Base-by-base conservation (phyloP, 2,797 vertebrate genomes). In the Anguilla pacifica region DNA sequence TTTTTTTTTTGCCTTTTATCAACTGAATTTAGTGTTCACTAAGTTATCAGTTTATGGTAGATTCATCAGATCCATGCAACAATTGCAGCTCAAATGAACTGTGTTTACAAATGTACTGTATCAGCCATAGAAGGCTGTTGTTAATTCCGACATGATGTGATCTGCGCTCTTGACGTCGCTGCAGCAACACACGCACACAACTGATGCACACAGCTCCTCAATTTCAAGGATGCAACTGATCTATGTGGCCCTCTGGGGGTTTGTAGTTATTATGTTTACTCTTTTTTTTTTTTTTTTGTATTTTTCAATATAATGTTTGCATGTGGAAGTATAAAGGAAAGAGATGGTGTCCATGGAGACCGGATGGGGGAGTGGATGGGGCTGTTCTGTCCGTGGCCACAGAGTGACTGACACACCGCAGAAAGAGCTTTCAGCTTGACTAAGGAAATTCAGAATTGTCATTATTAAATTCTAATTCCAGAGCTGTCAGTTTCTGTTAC, bases 401-500 rank as follows among this genome's bases (percentile, higher is more conserved):
- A 87, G 67, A 90, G 87, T 74, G 81, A 85, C 13, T 22, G 67
- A n/a, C 39, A n/a, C 22, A 72, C 53, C 53, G 25, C 19, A 81
- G 72, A 72, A 28, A 57, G 46, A 82, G 70, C 85, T 87, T 88
- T 86, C 88, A 83, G 86, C 85, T 86, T 72, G 61, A 35, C 83
- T 89, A 85, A 90, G 89, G 88, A 94, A 93, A 92, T 91, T 87
- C 81, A 89, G 91, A 92, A 88, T 92, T 93, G 89, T 92, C 90
- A 89, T 94, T 93, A 94, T 94, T 93, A 94, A 93, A 95, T 93
- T 91, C 85, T 92, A 91, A 94, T 95, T 95, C 92, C 89, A 91
- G 87, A 89, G 82, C 89, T 82, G 91, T 92, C 93, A 91, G 88
- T 93, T 94, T 93, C 93, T 92, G 93, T 95, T 92, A 94, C 91